Conservation (phyloP, 2,888 invertebrate genomes). For the Girardia tigrina region DNA sequence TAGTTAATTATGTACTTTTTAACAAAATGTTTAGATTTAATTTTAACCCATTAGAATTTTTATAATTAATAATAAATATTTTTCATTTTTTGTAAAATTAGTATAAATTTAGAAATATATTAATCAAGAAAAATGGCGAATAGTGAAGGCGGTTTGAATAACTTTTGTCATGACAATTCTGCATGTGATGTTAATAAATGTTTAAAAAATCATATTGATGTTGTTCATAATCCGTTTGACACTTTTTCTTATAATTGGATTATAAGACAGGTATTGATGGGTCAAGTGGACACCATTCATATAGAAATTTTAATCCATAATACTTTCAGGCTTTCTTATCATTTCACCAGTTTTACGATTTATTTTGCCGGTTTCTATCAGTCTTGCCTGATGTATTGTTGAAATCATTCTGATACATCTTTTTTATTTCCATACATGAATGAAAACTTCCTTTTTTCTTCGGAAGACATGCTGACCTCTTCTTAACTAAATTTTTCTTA, state of each 20-base stretch:
- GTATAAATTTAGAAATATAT: no score
- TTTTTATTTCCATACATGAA: background rate
- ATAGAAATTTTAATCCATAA: background rate
- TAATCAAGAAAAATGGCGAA: no score
- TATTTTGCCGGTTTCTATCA: background rate
- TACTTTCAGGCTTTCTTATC: background rate
- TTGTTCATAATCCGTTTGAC: background rate
- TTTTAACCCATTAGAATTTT: no score
- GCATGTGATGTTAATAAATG: no score
- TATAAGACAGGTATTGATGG: background rate
- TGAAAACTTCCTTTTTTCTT: background rate
- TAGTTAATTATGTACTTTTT: no score
- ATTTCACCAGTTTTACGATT: background rate
- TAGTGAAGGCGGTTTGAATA: no score
- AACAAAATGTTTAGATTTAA: no score
- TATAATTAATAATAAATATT: no score
- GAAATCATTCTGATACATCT: background rate
- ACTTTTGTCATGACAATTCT: no score
- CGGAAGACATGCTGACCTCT: background rate
- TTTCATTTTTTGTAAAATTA: no score
- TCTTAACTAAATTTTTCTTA: slow-evolving; percentile 1
- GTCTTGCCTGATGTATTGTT: background rate
- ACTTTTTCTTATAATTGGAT: background rate
- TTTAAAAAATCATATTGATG: no score
- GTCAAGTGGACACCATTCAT: background rate